Conservation (phyloP, 2,888 invertebrate species). For the Ephialtes manifestator region DNA sequence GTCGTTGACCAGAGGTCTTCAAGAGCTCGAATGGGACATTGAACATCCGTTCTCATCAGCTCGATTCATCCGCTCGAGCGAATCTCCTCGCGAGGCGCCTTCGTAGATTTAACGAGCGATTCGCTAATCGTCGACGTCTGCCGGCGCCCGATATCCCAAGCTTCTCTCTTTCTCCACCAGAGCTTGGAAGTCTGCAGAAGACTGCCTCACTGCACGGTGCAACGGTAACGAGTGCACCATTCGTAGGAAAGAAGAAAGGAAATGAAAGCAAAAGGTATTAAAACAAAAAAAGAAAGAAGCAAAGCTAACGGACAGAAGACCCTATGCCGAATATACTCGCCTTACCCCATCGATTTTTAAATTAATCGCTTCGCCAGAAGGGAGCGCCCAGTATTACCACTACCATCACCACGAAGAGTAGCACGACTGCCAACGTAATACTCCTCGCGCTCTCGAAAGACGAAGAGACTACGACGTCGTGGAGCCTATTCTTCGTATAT, state of each 20-base stretch:
- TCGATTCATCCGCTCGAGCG: slow-evolving; percentile 13
- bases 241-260: slow-evolving; percentile 34
- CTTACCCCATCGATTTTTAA: slow-evolving; percentile 69
- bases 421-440: not conserved
- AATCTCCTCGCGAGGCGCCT: slow-evolving; percentile 21
- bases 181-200: slow-evolving; percentile 8
- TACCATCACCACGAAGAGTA: not conserved
- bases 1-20: slow-evolving; percentile 2
- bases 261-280: slow-evolving; percentile 45
- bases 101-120: slow-evolving; percentile 54
- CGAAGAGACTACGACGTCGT: slow-evolving; percentile 33
- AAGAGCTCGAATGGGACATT: not conserved
- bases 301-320: slow-evolving; percentile 23
- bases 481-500: not conserved
- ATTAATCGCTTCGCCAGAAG: slow-evolving; percentile 71
- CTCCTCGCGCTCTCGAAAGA: slow-evolving; percentile 21
- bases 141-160: slow-evolving; percentile 29
- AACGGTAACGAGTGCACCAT: slow-evolving; percentile 37
- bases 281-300: slow-evolving; percentile 52
- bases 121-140: slow-evolving; percentile 53
- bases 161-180: not conserved
- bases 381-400: slow-evolving; percentile 22
- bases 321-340: slow-evolving; percentile 52
- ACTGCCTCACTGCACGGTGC: not conserved
- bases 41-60: slow-evolving; percentile 18